phyloP scores from a whole-genome alignment of 1,140 invertebrate genomes.

The Lucilia sericata region DNA sequence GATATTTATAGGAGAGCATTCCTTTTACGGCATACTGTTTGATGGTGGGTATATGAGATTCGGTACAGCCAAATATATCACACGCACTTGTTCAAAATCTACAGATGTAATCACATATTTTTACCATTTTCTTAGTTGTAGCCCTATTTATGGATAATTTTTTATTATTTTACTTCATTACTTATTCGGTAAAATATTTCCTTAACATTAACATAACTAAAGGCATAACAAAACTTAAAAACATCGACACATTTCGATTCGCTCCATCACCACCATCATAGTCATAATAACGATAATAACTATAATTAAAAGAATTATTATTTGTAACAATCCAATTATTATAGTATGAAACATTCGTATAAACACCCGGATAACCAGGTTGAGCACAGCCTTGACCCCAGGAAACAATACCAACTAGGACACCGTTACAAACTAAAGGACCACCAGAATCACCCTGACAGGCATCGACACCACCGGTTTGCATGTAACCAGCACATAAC shows the following conservation, averaged over 20 bases:
- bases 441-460: conserved; percentile 70
- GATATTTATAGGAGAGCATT: too few relatives aligned
- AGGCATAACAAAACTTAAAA: conserved; percentile 7
- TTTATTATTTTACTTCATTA: too few relatives aligned
- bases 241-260: conserved; percentile 46
- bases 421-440: conserved; percentile 59
- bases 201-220: background rate
- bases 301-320: conserved; percentile 55
- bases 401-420: conserved; percentile 73
- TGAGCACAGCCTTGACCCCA: conserved; percentile 78
- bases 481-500: conserved; percentile 55
- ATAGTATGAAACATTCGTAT: conserved; percentile 74
- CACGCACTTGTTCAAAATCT: too few relatives aligned
- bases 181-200: background rate
- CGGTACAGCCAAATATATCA: too few relatives aligned
- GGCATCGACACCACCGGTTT: conserved; percentile 65
- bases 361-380: conserved; percentile 74
- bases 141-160: too few relatives aligned
- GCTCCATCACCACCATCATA: background rate
- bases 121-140: too few relatives aligned
- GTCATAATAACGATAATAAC: conserved; percentile 46
- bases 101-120: too few relatives aligned
- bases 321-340: conserved; percentile 69
- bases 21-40: too few relatives aligned
- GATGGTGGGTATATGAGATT: too few relatives aligned